Conservation (phyloP, 2,888 invertebrate species). For the Rhopalosiphum nymphaeae region DNA sequence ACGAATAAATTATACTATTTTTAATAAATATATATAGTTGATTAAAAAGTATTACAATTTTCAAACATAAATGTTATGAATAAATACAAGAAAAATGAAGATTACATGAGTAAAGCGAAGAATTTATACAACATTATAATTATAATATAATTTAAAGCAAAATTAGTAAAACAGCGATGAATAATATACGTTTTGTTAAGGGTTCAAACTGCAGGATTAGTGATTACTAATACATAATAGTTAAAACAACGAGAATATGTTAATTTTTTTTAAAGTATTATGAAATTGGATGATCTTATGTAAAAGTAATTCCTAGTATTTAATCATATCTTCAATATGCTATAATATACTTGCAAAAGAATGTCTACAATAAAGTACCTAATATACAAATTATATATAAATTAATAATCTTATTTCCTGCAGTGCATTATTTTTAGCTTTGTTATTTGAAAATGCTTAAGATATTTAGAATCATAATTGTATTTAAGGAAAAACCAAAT, state of each 20-base stretch:
- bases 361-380: neutral
- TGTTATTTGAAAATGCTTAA: no score
- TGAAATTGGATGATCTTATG: neutral
- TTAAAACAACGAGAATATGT: neutral
- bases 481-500: no score
- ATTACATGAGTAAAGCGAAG: neutral
- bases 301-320: no score
- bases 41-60: neutral
- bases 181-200: neutral
- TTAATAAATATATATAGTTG: neutral
- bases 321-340: neutral
- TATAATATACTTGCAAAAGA: neutral
- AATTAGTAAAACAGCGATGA: neutral
- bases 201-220: neutral
- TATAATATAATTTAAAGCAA: neutral
- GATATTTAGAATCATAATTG: no score
- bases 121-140: neutral
- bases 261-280: neutral
- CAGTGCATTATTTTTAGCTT: no score
- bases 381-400: no score
- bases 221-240: neutral
- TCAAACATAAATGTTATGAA: neutral
- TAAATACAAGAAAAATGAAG: neutral
- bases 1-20: neutral
- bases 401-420: no score